These are phyloP conservation scores for Habrosyne pyritoides DNA, from an alignment of 2,888 invertebrate genomes.

Conservation along the genomic window DNA sequence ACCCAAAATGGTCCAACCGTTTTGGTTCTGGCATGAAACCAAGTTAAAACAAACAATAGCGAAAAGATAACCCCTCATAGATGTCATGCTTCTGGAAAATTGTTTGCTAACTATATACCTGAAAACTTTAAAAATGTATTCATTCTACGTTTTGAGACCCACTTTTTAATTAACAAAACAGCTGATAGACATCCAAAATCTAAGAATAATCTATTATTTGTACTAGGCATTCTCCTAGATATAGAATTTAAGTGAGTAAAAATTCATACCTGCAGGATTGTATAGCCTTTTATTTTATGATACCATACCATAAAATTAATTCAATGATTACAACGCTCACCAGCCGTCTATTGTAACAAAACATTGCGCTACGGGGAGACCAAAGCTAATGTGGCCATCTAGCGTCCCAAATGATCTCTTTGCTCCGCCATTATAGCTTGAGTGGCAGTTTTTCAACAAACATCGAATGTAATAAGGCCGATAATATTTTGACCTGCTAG, in stretches of 20 bases:
- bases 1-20: conserved; percentile 27
- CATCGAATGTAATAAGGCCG: neutral
- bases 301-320: neutral
- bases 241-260: neutral
- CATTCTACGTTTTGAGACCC: too few species aligned
- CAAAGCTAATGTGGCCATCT: neutral
- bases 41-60: conserved; percentile 15
- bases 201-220: too few species aligned
- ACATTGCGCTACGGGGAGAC: neutral
- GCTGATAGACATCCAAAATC: too few species aligned
- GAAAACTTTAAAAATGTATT: too few species aligned
- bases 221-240: neutral
- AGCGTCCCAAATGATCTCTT: neutral
- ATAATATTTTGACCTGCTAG: neutral
- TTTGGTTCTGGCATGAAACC: conserved; percentile 27
- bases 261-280: neutral
- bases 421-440: neutral
- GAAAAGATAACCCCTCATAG: neutral
- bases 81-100: neutral
- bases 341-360: neutral
- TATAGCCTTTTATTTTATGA: neutral
- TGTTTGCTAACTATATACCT: neutral
- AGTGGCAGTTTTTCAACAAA: neutral
- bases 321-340: neutral
- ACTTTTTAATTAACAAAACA: too few species aligned